Evolutionary conservation across 2,797 vertebrate genomes (phyloP).

Genomic region (Emydoidea blandingii): DNA sequence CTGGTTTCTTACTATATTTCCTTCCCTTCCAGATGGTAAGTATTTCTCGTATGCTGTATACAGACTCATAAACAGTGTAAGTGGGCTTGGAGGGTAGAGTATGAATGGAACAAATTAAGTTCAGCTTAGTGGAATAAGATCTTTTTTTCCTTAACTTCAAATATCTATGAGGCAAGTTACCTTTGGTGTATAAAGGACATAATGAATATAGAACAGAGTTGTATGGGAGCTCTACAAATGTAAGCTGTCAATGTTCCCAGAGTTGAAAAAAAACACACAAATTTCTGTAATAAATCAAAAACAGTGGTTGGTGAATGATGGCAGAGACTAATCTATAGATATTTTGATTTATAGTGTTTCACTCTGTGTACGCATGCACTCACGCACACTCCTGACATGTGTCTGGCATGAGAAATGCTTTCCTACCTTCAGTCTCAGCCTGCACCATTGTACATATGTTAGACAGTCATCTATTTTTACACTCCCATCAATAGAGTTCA

Average conservation of each 20-base stretch:
- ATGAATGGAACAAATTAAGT: neutral
- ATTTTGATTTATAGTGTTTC: conserved; percentile 66
- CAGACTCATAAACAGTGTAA: neutral
- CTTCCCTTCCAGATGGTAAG: neutral
- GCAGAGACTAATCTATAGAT: conserved; percentile 28
- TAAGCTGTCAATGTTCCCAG: conserved; percentile 27
- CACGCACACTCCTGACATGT: neutral
- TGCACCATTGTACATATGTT: conserved; percentile 37
- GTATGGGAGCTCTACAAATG: neutral
- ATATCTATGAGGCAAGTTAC: neutral
- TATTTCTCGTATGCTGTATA: neutral
- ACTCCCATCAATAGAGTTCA: conserved; percentile 19
- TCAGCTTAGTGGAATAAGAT: neutral
- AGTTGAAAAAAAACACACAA: conserved; percentile 29
- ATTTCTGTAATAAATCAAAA: conserved; percentile 60
- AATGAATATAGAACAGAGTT: conserved; percentile 4
- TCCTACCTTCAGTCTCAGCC: conserved; percentile 37
- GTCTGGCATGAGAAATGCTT: conserved; percentile 52
- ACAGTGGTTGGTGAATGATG: conserved; percentile 21
- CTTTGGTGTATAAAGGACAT: neutral
- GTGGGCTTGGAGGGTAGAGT: neutral
- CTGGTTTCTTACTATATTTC: neutral
- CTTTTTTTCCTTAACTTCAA: neutral
- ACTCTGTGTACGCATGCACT: neutral
- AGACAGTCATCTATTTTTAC: conserved; percentile 55